A percentile compares a stretch with the other conserved stretches of the same genome.
phyloP scores from a whole-genome alignment of 1,140 invertebrate species.

The Caenorhabditis briggsae region DNA sequence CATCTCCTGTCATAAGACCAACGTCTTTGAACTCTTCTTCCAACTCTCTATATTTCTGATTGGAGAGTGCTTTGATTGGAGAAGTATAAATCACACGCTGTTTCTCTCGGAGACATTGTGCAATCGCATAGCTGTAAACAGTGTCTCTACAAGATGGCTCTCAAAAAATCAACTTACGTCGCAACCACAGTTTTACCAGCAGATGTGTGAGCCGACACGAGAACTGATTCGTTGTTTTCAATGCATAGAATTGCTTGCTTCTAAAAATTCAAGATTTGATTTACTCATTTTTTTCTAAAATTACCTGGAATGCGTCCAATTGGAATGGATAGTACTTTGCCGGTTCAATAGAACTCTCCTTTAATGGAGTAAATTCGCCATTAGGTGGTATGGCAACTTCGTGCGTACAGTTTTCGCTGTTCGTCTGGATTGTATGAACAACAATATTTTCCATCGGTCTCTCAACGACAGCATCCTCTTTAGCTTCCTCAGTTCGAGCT shows the following conservation, averaged over 20 bases:
- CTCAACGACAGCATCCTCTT: not conserved
- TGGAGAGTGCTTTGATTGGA: constrained; percentile 98
- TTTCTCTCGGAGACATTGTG: constrained; percentile 83
- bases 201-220: constrained; percentile 99
- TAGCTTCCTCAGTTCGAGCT: not conserved
- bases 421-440: constrained; percentile 60
- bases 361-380: constrained; percentile 62
- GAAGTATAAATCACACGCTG: constrained; percentile 98
- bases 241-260: constrained; percentile 96
- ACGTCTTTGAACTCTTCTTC: constrained; percentile 98
- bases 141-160: not conserved
- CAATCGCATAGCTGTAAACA: constrained; percentile 83
- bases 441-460: not conserved
- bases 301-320: constrained; percentile 92
- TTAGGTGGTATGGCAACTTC: constrained; percentile 79
- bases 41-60: constrained; percentile 99
- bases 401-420: constrained; percentile 73
- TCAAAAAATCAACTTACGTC: constrained; percentile 84
- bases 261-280: constrained; percentile 83
- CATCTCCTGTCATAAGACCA: constrained; percentile 95
- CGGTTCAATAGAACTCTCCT: constrained; percentile 80
- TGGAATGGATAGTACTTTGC: constrained; percentile 94
- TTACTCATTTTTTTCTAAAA: not conserved
- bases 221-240: constrained; percentile 95
- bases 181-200: constrained; percentile 99